phyloP scores from a whole-genome alignment of 2,797 vertebrate genomes.

The Psittacula derbiana region DNA sequence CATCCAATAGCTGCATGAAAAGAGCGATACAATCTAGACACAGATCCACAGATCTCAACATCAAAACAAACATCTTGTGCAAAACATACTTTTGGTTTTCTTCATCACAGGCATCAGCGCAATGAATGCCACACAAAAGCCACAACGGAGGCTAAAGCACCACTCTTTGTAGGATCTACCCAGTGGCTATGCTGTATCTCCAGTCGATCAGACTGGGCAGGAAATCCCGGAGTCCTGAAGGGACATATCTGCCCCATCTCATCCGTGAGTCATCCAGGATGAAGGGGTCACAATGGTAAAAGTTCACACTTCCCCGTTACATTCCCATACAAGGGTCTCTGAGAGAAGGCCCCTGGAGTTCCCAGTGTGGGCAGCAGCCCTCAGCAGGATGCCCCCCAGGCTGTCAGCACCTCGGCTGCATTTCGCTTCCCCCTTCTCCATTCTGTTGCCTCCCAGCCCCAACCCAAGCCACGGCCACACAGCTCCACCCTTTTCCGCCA shows the following conservation, averaged over 20 bases:
- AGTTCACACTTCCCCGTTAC: not conserved
- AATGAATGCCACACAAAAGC: not conserved
- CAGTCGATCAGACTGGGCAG: not conserved
- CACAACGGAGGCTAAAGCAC: not conserved
- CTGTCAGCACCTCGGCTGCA: rapidly evolving
- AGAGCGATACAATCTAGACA: not conserved
- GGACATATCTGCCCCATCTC: constrained; percentile 14
- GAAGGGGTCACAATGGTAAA: constrained; percentile 12
- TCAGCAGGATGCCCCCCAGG: not conserved
- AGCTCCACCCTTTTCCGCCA: not conserved
- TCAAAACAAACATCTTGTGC: not conserved
- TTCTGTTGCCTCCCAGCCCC: not conserved
- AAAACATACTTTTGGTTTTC: not conserved
- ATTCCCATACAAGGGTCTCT: not conserved
- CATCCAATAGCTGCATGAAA: not conserved
- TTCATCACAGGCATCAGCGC: not conserved
- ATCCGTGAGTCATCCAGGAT: constrained; percentile 48
- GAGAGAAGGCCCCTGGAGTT: not conserved
- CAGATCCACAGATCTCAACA: not conserved
- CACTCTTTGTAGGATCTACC: not conserved
- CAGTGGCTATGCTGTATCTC: not conserved
- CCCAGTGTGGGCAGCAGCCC: rapidly evolving
- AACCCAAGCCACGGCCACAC: rapidly evolving
- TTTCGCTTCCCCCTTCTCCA: not conserved
- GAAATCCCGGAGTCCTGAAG: constrained; percentile 22